Conservation (phyloP, 1,140 invertebrate genomes). For the Hyles vespertilio region DNA sequence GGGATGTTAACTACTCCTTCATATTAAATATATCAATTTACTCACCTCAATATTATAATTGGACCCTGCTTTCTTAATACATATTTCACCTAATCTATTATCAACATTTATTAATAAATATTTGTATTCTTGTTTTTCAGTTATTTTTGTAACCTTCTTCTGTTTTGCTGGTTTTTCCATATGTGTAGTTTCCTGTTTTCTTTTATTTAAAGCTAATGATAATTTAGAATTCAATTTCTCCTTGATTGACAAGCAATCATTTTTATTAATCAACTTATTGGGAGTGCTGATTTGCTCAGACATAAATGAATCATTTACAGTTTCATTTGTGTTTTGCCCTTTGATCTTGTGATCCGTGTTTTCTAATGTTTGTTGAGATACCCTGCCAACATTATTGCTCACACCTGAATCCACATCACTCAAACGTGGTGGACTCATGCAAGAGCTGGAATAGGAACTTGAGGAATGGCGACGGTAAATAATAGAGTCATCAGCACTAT, state of each 20-base stretch:
- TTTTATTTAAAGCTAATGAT: constrained; percentile 59
- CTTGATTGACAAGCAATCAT: constrained; percentile 64
- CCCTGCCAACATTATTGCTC: constrained; percentile 17
- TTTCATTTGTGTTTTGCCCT: background rate
- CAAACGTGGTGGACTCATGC: constrained; percentile 65
- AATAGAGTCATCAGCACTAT: constrained; percentile 83
- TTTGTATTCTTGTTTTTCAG: constrained; percentile 35
- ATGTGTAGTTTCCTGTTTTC: constrained; percentile 54
- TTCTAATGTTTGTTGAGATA: constrained; percentile 19
- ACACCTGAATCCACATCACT: constrained; percentile 55
- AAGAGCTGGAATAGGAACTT: constrained; percentile 86
- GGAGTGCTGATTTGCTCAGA: constrained; percentile 19
- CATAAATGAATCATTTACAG: constrained; percentile 40
- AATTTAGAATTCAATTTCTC: constrained; percentile 65
- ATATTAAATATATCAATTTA: constrained; percentile 6
- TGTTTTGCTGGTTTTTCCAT: constrained; percentile 54
- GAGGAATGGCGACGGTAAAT: constrained; percentile 88
- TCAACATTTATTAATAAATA: constrained; percentile 51
- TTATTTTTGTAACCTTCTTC: constrained; percentile 40
- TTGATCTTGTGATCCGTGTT: constrained; percentile 14
- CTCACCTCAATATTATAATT: constrained; percentile 53
- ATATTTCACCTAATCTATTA: constrained; percentile 52
- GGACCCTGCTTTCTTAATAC: constrained; percentile 40
- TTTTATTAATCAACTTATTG: constrained; percentile 57
- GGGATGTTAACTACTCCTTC: too few relatives aligned